These are phyloP conservation scores for Danio aesculapii DNA, from an alignment of 2,797 vertebrate species.

Conservation along the genomic window DNA sequence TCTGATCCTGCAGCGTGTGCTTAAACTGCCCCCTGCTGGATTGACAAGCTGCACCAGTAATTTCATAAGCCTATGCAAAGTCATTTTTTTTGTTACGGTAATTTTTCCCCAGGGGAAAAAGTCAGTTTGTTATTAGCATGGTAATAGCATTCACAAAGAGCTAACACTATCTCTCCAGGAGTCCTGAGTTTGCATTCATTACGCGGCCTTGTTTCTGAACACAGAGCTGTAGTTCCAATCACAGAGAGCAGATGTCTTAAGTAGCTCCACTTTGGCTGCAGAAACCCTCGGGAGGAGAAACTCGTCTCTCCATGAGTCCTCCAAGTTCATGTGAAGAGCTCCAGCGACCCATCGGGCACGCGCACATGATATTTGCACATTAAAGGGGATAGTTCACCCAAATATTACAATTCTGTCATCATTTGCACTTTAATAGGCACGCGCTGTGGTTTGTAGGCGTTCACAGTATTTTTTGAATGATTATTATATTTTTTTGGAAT, in stretches of 20 bases:
- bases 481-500: too few species aligned
- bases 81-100: constrained; percentile 52
- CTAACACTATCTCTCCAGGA: constrained; percentile 55
- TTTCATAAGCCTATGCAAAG: constrained; percentile 56
- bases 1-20: background rate
- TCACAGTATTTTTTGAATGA: too few species aligned
- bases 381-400: background rate
- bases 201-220: constrained; percentile 49
- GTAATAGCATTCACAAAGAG: constrained; percentile 59
- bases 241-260: constrained; percentile 54
- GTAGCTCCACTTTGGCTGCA: constrained; percentile 53
- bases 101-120: constrained; percentile 46
- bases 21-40: constrained; percentile 51
- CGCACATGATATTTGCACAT: constrained; percentile 40
- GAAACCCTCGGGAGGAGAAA: constrained; percentile 37
- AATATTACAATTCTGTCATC: too few species aligned
- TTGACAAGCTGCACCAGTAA: constrained; percentile 23
- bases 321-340: constrained; percentile 43
- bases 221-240: constrained; percentile 43
- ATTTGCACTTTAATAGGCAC: too few species aligned
- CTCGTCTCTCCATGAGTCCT: constrained; percentile 16
- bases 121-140: constrained; percentile 59
- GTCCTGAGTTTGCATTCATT: constrained; percentile 61
- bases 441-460: too few species aligned
- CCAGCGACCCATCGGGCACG: constrained; percentile 23